Conservation (phyloP, 2,888 invertebrate species). For the Acrobasis consociella region DNA sequence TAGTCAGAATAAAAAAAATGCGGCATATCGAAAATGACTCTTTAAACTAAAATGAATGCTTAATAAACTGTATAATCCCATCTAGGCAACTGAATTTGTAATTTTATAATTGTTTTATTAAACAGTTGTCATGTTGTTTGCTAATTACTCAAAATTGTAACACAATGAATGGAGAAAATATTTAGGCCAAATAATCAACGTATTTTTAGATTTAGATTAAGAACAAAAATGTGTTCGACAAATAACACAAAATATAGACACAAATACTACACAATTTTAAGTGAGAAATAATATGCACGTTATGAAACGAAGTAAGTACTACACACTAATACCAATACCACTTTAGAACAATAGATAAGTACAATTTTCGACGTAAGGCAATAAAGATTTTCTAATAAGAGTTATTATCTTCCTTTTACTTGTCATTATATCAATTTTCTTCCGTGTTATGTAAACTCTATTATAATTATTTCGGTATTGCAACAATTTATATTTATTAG, state of each 20-base stretch:
- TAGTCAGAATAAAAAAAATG: too few relatives aligned
- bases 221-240: not conserved
- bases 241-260: not conserved
- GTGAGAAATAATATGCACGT: not conserved
- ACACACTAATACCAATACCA: not conserved
- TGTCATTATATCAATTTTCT: constrained; percentile 2
- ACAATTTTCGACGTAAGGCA: constrained; percentile 6
- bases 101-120: too few relatives aligned
- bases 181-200: too few relatives aligned
- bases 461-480: not conserved
- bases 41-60: too few relatives aligned
- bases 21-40: too few relatives aligned
- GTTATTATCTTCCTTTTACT: constrained; percentile 12
- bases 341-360: not conserved
- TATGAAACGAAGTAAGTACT: not conserved
- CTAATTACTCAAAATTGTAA: too few relatives aligned
- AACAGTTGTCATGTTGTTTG: too few relatives aligned
- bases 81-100: too few relatives aligned
- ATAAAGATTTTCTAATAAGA: constrained; percentile 16
- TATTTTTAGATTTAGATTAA: too few relatives aligned
- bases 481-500: not conserved
- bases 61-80: too few relatives aligned
- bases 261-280: not conserved
- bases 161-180: too few relatives aligned
- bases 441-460: constrained; percentile 10